phyloP scores from a whole-genome alignment of 2,888 invertebrate genomes.

The Drosophila melanocephala region DNA sequence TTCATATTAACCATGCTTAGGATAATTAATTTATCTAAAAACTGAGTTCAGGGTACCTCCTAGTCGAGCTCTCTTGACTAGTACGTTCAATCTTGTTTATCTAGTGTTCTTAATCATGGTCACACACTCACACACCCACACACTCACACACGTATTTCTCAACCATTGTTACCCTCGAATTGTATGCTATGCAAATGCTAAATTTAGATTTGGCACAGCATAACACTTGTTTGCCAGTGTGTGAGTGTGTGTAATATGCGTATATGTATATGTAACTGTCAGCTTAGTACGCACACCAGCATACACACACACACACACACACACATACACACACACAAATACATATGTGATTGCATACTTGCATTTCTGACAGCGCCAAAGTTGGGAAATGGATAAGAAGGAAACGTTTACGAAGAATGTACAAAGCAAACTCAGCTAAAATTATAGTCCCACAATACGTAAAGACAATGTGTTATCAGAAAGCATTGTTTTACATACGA shows the following conservation, averaged over 20 bases:
- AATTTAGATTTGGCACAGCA: not conserved
- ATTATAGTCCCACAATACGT: not conserved
- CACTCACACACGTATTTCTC: not conserved
- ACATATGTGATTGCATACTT: not conserved
- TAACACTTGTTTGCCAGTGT: not conserved
- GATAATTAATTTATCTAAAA: not conserved
- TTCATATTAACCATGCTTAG: not conserved
- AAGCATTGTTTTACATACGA: not conserved
- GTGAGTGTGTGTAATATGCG: not conserved
- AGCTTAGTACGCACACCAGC: not conserved
- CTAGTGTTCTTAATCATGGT: not conserved
- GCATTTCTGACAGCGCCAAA: conserved; percentile 1
- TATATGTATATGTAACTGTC: not conserved
- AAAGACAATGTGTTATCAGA: not conserved
- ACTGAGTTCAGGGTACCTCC: not conserved
- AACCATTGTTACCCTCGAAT: not conserved
- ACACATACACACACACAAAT: not conserved
- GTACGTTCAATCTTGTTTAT: not conserved
- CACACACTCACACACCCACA: not conserved
- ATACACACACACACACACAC: not conserved
- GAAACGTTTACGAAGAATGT: too few relatives aligned
- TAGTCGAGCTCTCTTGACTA: not conserved
- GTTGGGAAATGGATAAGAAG: not conserved
- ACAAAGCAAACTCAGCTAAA: not conserved
- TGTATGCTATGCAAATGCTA: conserved; percentile 6